Base-by-base conservation (phyloP, 1,140 invertebrate genomes). In the Caenorhabditis tropicalis region DNA sequence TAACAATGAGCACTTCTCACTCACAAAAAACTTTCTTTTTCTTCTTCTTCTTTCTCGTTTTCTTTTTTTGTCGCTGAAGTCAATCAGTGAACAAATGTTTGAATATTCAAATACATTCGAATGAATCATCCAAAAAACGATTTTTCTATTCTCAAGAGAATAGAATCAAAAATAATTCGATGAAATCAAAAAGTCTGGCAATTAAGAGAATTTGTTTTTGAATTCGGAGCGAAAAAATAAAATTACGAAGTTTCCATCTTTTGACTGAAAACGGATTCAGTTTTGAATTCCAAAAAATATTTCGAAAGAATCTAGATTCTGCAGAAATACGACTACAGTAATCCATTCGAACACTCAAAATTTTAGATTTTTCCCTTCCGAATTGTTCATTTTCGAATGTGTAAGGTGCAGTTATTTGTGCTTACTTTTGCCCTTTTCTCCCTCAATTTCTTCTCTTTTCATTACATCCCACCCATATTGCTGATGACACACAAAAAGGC, bases 401-500 rank as follows among this genome's bases (percentile, higher is more conserved):
- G 53, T 15, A 43, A 21, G 24, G 19, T 43, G 21, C 33, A 74
- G n/a, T n/a, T 36, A 12, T 36, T 31, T 27, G 2, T 65, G 29
- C 33, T 36, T 65, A 16, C 58, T 36, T 46, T 74, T 12, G 9
- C 33, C 43, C 36, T 29, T 36, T 27, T 27, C 24, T 27, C 15
- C 53, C 53, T 16, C 21, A n/a, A 51, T 21, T 51, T 51, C 21
- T 51, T 16, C 49, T n/a, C 9, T n/a, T 46, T 46, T 9, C 39
- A 12, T 43, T 51, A 19, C n/a, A 12, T 19, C 48, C 21, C 24
- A 21, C 53, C 53, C 19, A 74, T 74, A 74, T 74, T 74, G 36
- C 6, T 74, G 65, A 74, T 74, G 65, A 74, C 36, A 74, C 58
- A 43, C 39, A 24, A 74, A 36, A 65, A 74, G 36, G 36, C 65